These are phyloP conservation scores for Euleptes europaea DNA, from an alignment of 2,113 vertebrate genomes.

Conservation along the genomic window DNA sequence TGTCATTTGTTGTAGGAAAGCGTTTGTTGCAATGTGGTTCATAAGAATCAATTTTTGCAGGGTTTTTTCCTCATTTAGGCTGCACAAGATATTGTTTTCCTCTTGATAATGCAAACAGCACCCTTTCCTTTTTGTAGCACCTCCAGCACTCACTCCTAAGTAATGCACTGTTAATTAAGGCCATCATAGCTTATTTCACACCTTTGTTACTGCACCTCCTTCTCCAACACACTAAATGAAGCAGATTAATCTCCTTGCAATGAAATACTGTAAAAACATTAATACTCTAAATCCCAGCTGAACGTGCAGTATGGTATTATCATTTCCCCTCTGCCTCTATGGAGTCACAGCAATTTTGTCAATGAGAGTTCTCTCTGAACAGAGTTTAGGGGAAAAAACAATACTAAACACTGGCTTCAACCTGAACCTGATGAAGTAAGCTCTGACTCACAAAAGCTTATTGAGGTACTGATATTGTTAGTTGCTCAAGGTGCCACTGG, in stretches of 20 bases:
- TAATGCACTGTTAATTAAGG: constrained; percentile 54
- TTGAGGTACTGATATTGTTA: too few relatives aligned
- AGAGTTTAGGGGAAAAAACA: not conserved
- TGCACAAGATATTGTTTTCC: constrained; percentile 23
- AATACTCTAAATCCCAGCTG: constrained; percentile 23
- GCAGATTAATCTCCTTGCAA: constrained; percentile 18
- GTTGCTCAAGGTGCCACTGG: too few relatives aligned
- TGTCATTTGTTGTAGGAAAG: not conserved
- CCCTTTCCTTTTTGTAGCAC: constrained; percentile 1
- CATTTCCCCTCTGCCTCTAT: constrained; percentile 34
- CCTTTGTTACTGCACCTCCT: constrained; percentile 26
- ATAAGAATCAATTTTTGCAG: not conserved
- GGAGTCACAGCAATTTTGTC: not conserved
- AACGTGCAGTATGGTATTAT: constrained; percentile 22
- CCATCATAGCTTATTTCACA: constrained; percentile 35
- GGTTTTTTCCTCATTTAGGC: constrained; percentile 11
- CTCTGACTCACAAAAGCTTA: too few relatives aligned
- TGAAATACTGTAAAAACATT: constrained; percentile 22
- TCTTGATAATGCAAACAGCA: not conserved
- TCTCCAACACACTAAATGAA: constrained; percentile 27
- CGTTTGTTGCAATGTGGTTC: not conserved
- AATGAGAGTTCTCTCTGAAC: not conserved
- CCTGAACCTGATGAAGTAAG: too few relatives aligned
- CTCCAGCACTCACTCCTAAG: constrained; percentile 11
- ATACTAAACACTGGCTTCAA: not conserved